These are phyloP conservation scores for Megalonaias nervosa DNA, from an alignment of 1,140 invertebrate genomes.

Conservation along the genomic window DNA sequence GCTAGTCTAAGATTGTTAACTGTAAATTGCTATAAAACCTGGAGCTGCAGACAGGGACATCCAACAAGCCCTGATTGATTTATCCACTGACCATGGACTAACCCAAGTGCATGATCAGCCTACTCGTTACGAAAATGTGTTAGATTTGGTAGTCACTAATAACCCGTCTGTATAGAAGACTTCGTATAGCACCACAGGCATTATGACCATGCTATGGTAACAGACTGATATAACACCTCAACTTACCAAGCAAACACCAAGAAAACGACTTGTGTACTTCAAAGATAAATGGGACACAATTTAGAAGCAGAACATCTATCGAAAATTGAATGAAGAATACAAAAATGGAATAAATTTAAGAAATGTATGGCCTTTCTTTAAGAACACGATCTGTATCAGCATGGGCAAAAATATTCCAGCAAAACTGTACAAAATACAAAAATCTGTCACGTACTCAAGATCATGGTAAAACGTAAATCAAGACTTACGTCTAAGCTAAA, in stretches of 20 bases:
- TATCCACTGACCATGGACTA: constrained; percentile 4
- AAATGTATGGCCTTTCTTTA: too few relatives aligned
- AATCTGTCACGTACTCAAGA: too few relatives aligned
- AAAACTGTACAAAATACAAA: too few relatives aligned
- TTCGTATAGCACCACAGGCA: constrained; percentile 10
- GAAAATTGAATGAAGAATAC: too few relatives aligned
- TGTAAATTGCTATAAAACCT: not conserved
- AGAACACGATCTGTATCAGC: too few relatives aligned
- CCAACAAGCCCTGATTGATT: constrained; percentile 12
- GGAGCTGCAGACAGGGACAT: too few relatives aligned
- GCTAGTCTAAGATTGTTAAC: too few relatives aligned
- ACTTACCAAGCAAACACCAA: not conserved
- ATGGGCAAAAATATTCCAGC: too few relatives aligned
- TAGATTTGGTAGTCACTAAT: constrained; percentile 27
- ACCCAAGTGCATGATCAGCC: constrained; percentile 23
- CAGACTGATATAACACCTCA: constrained; percentile 22
- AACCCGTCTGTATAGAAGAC: constrained; percentile 32
- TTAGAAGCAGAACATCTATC: too few relatives aligned
- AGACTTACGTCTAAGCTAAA: too few relatives aligned
- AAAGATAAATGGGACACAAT: constrained; percentile 12
- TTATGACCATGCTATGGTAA: constrained; percentile 22
- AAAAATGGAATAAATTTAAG: too few relatives aligned
- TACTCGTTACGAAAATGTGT: constrained; percentile 8
- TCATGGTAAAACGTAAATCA: too few relatives aligned
- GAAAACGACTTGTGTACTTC: constrained; percentile 1